These are phyloP conservation scores for Echiichthys vipera DNA, from an alignment of 2,797 vertebrate species.

Conservation along the genomic window DNA sequence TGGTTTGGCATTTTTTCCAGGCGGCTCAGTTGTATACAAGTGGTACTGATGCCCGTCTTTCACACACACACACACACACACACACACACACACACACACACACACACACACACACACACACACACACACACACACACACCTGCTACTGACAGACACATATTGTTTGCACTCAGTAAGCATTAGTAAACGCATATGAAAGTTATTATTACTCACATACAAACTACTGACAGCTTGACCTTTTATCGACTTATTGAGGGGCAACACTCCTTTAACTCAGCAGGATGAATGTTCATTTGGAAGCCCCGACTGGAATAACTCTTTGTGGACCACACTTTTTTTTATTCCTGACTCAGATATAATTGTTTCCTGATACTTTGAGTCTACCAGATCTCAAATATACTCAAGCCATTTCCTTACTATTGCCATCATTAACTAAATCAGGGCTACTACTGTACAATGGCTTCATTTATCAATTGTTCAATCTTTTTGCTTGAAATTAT, in stretches of 20 bases:
- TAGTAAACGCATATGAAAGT: too few relatives aligned
- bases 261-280: background rate
- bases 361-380: slow-evolving; percentile 4
- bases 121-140: background rate
- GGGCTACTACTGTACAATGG: slow-evolving; percentile 2
- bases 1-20: background rate
- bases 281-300: background rate
- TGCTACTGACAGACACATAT: background rate
- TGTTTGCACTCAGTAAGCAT: too few relatives aligned
- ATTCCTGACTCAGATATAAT: background rate
- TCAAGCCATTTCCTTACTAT: background rate
- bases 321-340: slow-evolving; percentile 10
- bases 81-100: background rate
- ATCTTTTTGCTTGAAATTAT: slow-evolving; percentile 30
- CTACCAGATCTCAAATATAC: slow-evolving; percentile 13
- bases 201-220: background rate
- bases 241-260: slow-evolving; percentile 2
- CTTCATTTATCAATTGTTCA: slow-evolving; percentile 36
- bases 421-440: slow-evolving; percentile 47
- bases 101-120: background rate
- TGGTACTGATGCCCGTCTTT: background rate
- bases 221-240: background rate
- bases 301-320: background rate
- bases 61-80: background rate
- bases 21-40: background rate